Evolutionary conservation across 2,113 vertebrate species (phyloP), one percentile per base, ranked within the genome.

Genomic region (Gnathochromis pfefferi): DNA sequence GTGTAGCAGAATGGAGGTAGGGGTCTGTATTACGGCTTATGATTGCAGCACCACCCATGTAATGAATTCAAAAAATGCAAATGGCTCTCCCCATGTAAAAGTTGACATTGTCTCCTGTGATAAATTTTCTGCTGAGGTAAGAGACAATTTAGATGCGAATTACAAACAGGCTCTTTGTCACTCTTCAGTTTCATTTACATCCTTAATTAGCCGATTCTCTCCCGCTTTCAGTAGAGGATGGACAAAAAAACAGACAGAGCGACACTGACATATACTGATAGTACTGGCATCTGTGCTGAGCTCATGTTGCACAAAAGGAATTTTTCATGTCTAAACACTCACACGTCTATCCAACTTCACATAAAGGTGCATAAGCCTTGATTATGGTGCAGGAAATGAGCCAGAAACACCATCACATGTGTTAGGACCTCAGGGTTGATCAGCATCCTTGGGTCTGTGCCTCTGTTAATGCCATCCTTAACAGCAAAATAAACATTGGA

Each of bases 121-220:
- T 97, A 97, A 97, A 97, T 97, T 97, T 98, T 98, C 97, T 97
- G 97, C 97, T 97, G 98, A 98, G 97, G 97, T 97, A 97, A 97
- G 96, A 97, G 96, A 97, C 96, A 97, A 97, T 98, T 98, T 97
- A 97, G 96, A 97, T 96, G 97, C 94, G 97, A 98, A 97, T 96
- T 97, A 97, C 97, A 97, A 97, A 96, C 97, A 96, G 96, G 91
- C 95, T 96, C 94, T 96, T 96, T 96, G 96, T 96, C 96, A 96
- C 95, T 96, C 94, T 96, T 97, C 95, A 96, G 96, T 96, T 96
- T 97, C 97, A 98, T 98, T 98, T 98, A 97, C 97, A 98, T 97
- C 96, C 96, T 95, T 98, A 97, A 98, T 98, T 98, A 98, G 96
- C 96, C 94, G 95, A 97, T 97, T 97, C 97, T 97, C 96, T 88